Base-by-base conservation (phyloP, 2,113 vertebrate genomes). In the Corynorhinus townsendii region DNA sequence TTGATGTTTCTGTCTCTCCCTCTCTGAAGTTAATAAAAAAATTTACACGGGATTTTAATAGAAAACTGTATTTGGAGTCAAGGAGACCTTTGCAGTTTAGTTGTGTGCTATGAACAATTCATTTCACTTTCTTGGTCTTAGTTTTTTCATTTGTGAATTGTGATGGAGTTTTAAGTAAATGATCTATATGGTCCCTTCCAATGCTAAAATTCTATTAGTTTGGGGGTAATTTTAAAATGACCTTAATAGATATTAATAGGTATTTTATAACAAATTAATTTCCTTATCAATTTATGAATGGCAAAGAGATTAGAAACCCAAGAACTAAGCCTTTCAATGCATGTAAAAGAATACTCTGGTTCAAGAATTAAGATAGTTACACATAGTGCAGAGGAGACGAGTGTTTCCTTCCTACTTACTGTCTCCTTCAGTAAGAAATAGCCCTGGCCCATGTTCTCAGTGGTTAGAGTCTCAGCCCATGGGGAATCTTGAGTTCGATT, bases 201-300 rank as follows among this genome's bases (percentile, higher is more conserved):
- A 5, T 89, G 80, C 49, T 84, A 84, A 71, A 30, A 64, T 84
- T 71, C 77, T 85, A 0, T 40, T 64, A 89, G 22, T 84, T 91
- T 47, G 9, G 22, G n/a, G 33, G 26, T 86, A 47, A 33, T 94
- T 91, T 94, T 40, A 38, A 87, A 83, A 72, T 35, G 11, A 75
- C 24, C 14, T 47, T 72, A 88, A 77, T 77, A 30, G 35, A 4
- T 47, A 77, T 81, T 71, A 54, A 54, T 52, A 88, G 79, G 14
- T 84, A 77, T 76, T 93, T 76, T 82, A 16, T 47, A 83, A 87
- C 30, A 90, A 76, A 59, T 94, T 77, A 91, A 76, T 20, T 90
- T 91, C 28, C 43, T 86, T 62, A 38, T 93, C 71, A 83, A 92
- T 24, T 77, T 93, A 83, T 88, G 33, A 88, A 93, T 76, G 16